Base-by-base conservation (phyloP, 1,140 invertebrate species). In the Chironomus striatipennis region DNA sequence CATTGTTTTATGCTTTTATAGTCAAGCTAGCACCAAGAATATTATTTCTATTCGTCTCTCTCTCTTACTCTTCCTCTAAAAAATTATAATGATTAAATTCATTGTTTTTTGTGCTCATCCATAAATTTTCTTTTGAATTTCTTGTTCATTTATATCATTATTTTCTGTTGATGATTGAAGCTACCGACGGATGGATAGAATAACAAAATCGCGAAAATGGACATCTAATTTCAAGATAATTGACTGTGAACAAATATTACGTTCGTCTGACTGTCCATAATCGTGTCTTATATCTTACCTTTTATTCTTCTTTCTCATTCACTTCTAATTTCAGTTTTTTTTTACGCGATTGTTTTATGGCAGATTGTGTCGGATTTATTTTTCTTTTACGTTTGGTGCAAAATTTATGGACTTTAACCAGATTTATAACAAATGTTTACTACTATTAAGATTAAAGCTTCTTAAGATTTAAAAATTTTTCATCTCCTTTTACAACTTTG, bases 1-100 rank as follows among this genome's bases (percentile, higher is more conserved):
- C 47, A 57, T 57, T 57, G 47, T 57, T 57, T 57, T n/a, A 15
- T 57, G n/a, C n/a, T 57, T 57, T 57, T 57, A 57, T 57, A 57
- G 47, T 57, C n/a, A n/a, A n/a, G n/a, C 47, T 57, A 57, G 12
- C 47, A n/a, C 24, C 47, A 57, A 57, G 47, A 57, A 15, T 47
- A 9, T 47, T 10, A 9, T 15, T 9, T 47, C 9, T 10, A 15
- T 47, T 8, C 43, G 12, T 57, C 47, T 57, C 24, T 57, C n/a
- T 57, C 12, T 57, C 47, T 57, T 5, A 12, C n/a, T 57, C 12
- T 57, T 57, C 4, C 47, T 57, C n/a, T 57, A 34, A 34, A 9
- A 57, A 57, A 57, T 57, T 57, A 57, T 57, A 57, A 57, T 57
- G 9, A 57, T 57, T 57, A 57, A n/a, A 57, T 57, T 57, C n/a